phyloP scores from a whole-genome alignment of 2,888 invertebrate genomes.

The Subacronicta megacephala region DNA sequence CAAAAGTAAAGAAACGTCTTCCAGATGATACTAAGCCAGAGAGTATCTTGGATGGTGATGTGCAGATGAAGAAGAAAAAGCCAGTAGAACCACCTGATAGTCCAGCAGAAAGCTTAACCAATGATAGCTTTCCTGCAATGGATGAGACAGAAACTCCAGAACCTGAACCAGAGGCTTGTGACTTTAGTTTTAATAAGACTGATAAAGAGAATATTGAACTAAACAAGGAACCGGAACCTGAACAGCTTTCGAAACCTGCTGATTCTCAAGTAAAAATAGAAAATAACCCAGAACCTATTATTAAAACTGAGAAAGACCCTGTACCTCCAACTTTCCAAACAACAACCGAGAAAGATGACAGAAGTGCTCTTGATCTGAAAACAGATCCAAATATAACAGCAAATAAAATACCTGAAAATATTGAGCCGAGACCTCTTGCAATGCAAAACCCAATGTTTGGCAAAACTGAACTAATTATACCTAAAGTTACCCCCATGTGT shows the following conservation, averaged over 20 bases:
- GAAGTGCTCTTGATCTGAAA: constrained; percentile 80
- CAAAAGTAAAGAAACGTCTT: constrained; percentile 90
- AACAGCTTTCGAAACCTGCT: constrained; percentile 71
- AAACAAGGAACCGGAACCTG: constrained; percentile 77
- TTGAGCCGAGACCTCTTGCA: constrained; percentile 72
- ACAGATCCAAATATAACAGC: constrained; percentile 68
- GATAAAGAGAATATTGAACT: constrained; percentile 81
- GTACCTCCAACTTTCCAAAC: constrained; percentile 74
- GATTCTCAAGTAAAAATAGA: constrained; percentile 79
- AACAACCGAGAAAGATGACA: constrained; percentile 78
- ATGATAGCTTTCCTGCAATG: constrained; percentile 95
- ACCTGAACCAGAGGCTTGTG: constrained; percentile 84
- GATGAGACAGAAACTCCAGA: constrained; percentile 91
- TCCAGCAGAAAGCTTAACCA: constrained; percentile 95
- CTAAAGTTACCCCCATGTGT: constrained; percentile 89
- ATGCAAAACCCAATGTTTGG: constrained; percentile 77
- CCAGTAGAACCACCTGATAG: constrained; percentile 91
- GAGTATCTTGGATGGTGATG: constrained; percentile 90
- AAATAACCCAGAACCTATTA: constrained; percentile 69
- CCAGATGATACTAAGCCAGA: constrained; percentile 89
- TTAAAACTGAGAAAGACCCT: constrained; percentile 82
- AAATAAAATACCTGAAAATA: constrained; percentile 72
- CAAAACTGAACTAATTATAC: constrained; percentile 91
- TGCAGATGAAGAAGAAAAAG: constrained; percentile 89
- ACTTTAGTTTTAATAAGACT: constrained; percentile 85